Evolutionary conservation across 2,888 invertebrate genomes (phyloP), one percentile per base, ranked within the genome.

Genomic region (Acleris laterana): DNA sequence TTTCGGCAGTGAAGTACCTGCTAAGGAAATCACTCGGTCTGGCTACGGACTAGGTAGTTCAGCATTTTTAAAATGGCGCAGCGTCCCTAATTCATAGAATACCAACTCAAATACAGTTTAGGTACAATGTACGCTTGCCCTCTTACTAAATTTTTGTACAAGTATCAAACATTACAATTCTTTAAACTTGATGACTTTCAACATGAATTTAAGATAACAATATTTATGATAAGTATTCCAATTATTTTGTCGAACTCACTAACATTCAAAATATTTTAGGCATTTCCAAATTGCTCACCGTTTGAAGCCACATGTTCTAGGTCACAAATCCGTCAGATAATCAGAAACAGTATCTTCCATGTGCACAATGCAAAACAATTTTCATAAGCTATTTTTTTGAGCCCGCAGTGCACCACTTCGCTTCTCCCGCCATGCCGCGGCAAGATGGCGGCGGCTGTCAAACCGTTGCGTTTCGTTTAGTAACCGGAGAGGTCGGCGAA

Each of bases 401-500:
- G 62, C 62, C 48, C 62, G 53, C 60, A 59, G 17, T 28, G 63
- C 60, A 25, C 60, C 46, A 56, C 56, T 48, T 66, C 17, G 61
- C 16, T 46, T 76, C 77, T 72, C 75, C 77, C 74, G 77, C 77
- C 71, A 70, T 74, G 76, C 70, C 70, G 68, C 69, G 57, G 38
- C 74, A 81, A 84, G 68, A 84, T 82, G 80, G 83, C 81, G 75
- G 70, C 71, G 46, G 59, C 57, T 56, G 53, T 62, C 63, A 60
- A 71, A 69, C 70, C 70, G 72, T 69, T 69, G 70, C 71, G 68
- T 63, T 74, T 74, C 57, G 44, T 65, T 84, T 96, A 98, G 93
- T 97, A 98, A 81, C 97, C 98, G 84, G 97, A 97, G 83, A 99
- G 94, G 92, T 99, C 99, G 74, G 98, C 98, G 91, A 98, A 98